A percentile compares a stretch with the other conserved stretches of the same genome.
Conservation (phyloP, 2,888 invertebrate genomes). For the Rapana venosa region DNA sequence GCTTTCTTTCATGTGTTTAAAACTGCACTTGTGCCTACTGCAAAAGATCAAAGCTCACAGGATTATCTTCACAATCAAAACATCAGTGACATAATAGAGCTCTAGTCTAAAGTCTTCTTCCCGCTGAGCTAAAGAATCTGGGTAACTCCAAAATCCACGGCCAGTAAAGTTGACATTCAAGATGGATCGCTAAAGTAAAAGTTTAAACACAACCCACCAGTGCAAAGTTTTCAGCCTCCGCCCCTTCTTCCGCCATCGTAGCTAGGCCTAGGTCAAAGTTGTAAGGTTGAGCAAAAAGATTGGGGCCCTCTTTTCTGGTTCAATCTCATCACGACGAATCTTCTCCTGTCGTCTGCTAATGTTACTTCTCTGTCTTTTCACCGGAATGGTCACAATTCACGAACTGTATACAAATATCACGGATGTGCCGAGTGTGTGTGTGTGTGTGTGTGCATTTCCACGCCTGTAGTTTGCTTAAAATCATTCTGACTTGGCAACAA, state of each 20-base stretch:
- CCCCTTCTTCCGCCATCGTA: constrained; percentile 39
- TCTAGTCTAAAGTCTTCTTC: too few relatives aligned
- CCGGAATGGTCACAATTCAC: not conserved
- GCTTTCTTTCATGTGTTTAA: too few relatives aligned
- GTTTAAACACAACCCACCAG: constrained; percentile 25
- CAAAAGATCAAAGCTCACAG: too few relatives aligned
- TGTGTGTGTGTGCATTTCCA: not conserved
- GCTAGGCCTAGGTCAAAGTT: constrained; percentile 31
- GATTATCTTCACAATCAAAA: too few relatives aligned
- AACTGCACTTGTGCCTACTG: too few relatives aligned
- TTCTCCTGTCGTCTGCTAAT: constrained; percentile 22
- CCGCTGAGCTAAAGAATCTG: not conserved
- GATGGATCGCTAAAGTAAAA: too few relatives aligned
- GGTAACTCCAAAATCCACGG: too few relatives aligned
- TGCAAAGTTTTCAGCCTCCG: constrained; percentile 28
- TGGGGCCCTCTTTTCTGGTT: not conserved
- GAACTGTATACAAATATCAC: not conserved
- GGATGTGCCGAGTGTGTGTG: not conserved
- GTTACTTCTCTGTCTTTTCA: not conserved
- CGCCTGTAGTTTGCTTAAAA: too few relatives aligned
- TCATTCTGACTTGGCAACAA: too few relatives aligned
- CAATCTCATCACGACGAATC: not conserved
- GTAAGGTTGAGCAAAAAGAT: not conserved
- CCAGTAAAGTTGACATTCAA: too few relatives aligned
- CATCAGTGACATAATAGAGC: too few relatives aligned